Evolutionary conservation across 2,113 vertebrate genomes (phyloP).

Genomic region (Phylloscopus trochiloides): DNA sequence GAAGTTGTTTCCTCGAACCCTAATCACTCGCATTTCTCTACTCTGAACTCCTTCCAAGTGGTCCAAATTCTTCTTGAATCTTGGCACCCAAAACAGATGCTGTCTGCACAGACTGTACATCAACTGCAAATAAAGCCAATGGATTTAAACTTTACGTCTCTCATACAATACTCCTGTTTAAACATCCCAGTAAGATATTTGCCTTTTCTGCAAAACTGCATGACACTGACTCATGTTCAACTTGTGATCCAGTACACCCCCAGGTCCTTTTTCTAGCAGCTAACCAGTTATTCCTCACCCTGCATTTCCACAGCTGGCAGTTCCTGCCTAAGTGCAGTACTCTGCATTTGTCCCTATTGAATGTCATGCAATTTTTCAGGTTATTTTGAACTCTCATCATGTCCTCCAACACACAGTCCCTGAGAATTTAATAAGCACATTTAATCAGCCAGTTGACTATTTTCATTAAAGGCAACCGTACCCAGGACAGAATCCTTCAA

Average conservation of each 20-base stretch:
- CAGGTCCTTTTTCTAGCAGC: constrained; percentile 39
- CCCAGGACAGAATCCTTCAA: not conserved
- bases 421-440: constrained; percentile 9
- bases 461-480: not conserved
- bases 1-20: not conserved
- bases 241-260: constrained; percentile 63
- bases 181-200: constrained; percentile 2
- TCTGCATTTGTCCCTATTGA: not conserved
- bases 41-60: constrained; percentile 38
- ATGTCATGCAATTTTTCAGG: not conserved
- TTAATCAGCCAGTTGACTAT: not conserved
- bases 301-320: not conserved
- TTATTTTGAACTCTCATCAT: not conserved
- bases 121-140: not conserved
- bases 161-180: not conserved
- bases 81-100: not conserved
- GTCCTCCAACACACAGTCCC: not conserved
- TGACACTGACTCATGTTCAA: constrained; percentile 57
- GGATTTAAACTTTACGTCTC: not conserved
- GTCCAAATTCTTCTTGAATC: not conserved
- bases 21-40: not conserved
- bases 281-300: constrained; percentile 3
- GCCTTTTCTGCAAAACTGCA: constrained; percentile 36
- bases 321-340: not conserved
- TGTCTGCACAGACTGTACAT: not conserved